phyloP scores from a whole-genome alignment of 2,888 invertebrate species.

The Macaria liturata region DNA sequence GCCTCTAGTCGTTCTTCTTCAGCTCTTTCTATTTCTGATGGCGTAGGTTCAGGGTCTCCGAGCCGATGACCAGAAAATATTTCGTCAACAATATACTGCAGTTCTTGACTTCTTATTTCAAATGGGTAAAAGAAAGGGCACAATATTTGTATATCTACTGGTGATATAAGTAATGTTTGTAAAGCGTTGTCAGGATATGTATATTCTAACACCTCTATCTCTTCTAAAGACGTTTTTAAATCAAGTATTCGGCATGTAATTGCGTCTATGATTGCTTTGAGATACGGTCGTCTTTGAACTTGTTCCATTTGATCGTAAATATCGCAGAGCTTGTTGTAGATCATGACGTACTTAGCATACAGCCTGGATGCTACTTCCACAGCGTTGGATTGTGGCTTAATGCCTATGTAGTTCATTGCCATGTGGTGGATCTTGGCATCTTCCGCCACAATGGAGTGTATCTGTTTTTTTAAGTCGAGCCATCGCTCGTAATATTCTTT shows the following conservation, averaged over 20 bases:
- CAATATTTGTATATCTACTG: constrained; percentile 85
- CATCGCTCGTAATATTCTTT: constrained; percentile 66
- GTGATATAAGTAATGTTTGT: constrained; percentile 87
- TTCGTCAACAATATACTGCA: constrained; percentile 73
- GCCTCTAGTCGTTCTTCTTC: constrained; percentile 58
- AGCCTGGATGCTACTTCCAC: constrained; percentile 76
- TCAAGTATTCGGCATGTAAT: constrained; percentile 84
- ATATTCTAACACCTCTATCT: constrained; percentile 83
- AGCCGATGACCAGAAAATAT: constrained; percentile 69
- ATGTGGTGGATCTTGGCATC: constrained; percentile 62
- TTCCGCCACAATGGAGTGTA: constrained; percentile 51
- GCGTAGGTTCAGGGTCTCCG: constrained; percentile 64
- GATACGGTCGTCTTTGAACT: constrained; percentile 82
- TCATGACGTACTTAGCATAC: constrained; percentile 77
- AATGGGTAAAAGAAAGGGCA: constrained; percentile 85
- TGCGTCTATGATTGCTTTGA: constrained; percentile 83
- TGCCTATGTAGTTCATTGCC: constrained; percentile 53
- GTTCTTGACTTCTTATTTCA: constrained; percentile 76
- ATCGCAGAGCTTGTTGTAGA: constrained; percentile 82
- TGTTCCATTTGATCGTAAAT: constrained; percentile 85
- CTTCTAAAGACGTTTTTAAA: constrained; percentile 80
- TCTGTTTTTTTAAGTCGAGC: constrained; percentile 62
- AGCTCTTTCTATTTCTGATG: constrained; percentile 56
- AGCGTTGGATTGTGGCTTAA: constrained; percentile 75
- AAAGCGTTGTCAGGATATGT: constrained; percentile 89